Conservation (phyloP, 2,888 invertebrate species). For the Siphlonurus alternatus region DNA sequence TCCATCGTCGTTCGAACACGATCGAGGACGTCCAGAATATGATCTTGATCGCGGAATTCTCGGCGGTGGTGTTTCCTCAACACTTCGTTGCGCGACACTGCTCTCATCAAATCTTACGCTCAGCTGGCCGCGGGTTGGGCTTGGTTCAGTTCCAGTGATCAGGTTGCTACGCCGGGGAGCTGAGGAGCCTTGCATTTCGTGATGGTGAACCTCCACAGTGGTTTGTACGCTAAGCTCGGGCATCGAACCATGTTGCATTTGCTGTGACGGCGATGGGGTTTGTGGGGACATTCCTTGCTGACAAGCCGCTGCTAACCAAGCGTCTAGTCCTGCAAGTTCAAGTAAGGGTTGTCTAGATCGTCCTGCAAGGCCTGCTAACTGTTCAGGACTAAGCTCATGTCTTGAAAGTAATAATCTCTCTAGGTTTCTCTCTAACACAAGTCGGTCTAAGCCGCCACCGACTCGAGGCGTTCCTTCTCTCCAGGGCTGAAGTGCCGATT, state of each 20-base stretch:
- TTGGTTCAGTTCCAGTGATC: slow-evolving; percentile 17
- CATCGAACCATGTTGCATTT: background rate
- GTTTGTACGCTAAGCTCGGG: background rate
- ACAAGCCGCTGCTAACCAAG: background rate
- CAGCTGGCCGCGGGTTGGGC: slow-evolving; percentile 9
- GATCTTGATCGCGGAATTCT: slow-evolving; percentile 22
- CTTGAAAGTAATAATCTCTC: slow-evolving; percentile 33
- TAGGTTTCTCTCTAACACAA: slow-evolving; percentile 47
- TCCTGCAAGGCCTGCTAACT: background rate
- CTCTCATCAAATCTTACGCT: slow-evolving; percentile 6
- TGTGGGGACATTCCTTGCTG: background rate
- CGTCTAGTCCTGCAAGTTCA: background rate
- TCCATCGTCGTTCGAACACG: background rate
- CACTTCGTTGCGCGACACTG: background rate
- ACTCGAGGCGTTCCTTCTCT: background rate
- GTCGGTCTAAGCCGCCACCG: slow-evolving; percentile 39
- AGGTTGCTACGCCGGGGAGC: slow-evolving; percentile 10
- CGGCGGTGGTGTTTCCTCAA: slow-evolving; percentile 12
- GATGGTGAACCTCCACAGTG: background rate
- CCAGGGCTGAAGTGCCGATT: slow-evolving; percentile 5
- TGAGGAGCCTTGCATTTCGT: background rate
- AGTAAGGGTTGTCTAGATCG: slow-evolving; percentile 11
- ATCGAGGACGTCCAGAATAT: background rate
- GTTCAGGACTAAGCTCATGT: background rate
- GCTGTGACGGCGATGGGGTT: background rate